Evolutionary conservation across 2,888 invertebrate species (phyloP).

Genomic region (Pteria penguin): DNA sequence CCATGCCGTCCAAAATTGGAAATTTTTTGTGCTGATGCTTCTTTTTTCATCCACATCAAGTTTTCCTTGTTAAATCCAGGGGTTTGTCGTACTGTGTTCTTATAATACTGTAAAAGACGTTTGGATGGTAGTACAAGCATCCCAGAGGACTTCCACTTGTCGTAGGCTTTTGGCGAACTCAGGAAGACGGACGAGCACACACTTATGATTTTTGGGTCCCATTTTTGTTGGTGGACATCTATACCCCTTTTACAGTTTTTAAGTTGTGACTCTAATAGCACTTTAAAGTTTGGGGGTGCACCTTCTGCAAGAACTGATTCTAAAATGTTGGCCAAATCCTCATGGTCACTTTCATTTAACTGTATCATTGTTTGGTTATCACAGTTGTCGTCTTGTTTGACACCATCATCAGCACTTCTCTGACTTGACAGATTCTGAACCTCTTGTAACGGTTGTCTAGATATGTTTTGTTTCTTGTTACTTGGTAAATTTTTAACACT

Average conservation of each 20-base stretch:
- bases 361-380: background rate
- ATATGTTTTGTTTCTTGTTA: background rate
- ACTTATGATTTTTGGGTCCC: slow-evolving; percentile 43
- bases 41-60: slow-evolving; percentile 40
- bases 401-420: background rate
- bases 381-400: background rate
- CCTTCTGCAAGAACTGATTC: background rate
- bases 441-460: background rate
- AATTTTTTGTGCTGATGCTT: slow-evolving; percentile 5
- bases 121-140: slow-evolving; percentile 26
- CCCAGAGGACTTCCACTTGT: slow-evolving; percentile 3
- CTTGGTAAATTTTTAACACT: no score
- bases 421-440: background rate
- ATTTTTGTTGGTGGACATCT: slow-evolving; percentile 27
- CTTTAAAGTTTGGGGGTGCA: slow-evolving; percentile 19
- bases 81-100: slow-evolving; percentile 30
- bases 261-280: slow-evolving; percentile 27
- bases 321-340: slow-evolving; percentile 28
- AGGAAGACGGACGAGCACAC: slow-evolving; percentile 25
- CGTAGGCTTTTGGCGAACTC: slow-evolving; percentile 22
- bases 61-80: slow-evolving; percentile 21
- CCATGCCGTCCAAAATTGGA: slow-evolving; percentile 26
- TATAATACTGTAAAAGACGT: slow-evolving; percentile 33
- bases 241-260: slow-evolving; percentile 22
- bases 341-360: background rate